phyloP scores from a whole-genome alignment of 2,113 vertebrate genomes.

The Pyxicephalus adspersus region DNA sequence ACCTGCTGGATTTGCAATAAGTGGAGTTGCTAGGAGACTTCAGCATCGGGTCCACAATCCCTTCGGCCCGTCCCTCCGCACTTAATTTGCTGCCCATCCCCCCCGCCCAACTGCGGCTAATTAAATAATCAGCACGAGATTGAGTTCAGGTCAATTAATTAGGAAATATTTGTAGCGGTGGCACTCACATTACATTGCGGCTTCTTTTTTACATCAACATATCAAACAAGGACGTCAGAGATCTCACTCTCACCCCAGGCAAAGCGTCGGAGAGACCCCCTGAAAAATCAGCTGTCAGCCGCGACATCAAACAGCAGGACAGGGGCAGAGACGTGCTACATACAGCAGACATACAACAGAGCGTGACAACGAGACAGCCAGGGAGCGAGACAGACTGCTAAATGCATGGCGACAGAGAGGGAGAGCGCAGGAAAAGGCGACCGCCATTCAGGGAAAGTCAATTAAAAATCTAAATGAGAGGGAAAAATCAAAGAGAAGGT shows the following conservation, averaged over 20 bases:
- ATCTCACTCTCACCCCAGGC: neutral
- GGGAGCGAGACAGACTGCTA: no score
- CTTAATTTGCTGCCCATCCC: neutral
- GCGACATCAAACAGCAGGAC: constrained; percentile 1
- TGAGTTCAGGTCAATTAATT: constrained; percentile 52
- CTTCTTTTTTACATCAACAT: constrained; percentile 30
- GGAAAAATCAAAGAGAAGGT: neutral
- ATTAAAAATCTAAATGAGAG: neutral
- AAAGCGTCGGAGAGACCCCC: neutral
- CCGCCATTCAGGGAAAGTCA: neutral
- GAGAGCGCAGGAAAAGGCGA: neutral
- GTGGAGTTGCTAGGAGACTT: neutral
- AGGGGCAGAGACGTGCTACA: neutral
- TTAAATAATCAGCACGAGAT: constrained; percentile 50
- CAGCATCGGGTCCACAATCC: neutral
- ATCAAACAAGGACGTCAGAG: constrained; percentile 26
- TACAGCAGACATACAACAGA: neutral
- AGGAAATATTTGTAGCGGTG: constrained; percentile 28
- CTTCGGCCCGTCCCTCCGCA: neutral
- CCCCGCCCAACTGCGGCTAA: constrained; percentile 35
- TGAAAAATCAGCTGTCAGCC: neutral
- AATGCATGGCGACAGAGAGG: neutral
- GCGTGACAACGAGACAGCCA: no score
- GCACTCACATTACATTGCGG: constrained; percentile 14
- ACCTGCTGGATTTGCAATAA: neutral